Evolutionary conservation across 2,113 vertebrate species (phyloP).

Genomic region (Brachyhypopomus gauderio): DNA sequence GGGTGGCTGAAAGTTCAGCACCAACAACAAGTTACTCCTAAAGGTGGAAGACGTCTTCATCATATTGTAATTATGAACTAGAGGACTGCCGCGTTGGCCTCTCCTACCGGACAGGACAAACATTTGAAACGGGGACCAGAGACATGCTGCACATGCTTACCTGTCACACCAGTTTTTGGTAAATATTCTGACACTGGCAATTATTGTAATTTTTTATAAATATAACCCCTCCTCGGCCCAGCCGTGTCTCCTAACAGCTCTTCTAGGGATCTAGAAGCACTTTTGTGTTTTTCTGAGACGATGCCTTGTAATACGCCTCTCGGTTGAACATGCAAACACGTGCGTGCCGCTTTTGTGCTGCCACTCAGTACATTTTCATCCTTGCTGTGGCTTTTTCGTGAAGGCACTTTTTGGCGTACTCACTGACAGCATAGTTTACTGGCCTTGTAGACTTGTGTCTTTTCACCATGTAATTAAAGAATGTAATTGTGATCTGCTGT

Average conservation of each 20-base stretch:
- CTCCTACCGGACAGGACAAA: background rate
- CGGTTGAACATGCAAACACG: background rate
- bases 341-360: background rate
- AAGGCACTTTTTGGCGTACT: slow-evolving; percentile 25
- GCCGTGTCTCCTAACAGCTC: background rate
- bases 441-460: slow-evolving; percentile 14
- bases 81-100: background rate
- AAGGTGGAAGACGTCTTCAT: background rate
- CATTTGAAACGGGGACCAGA: background rate
- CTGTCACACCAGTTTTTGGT: background rate
- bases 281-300: background rate
- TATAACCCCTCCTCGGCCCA: background rate
- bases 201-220: too few species aligned
- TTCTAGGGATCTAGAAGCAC: slow-evolving; percentile 12
- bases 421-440: slow-evolving; percentile 18
- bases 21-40: background rate
- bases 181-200: background rate
- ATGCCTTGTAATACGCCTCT: background rate
- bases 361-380: slow-evolving; percentile 8
- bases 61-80: background rate
- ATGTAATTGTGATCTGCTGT: slow-evolving; percentile 13
- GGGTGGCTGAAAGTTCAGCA: slow-evolving; percentile 12
- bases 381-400: slow-evolving; percentile 22
- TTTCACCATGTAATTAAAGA: slow-evolving; percentile 46
- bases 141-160: background rate